Base-by-base conservation (phyloP, 2,888 invertebrate genomes). In the Leptogaster cylindrica region DNA sequence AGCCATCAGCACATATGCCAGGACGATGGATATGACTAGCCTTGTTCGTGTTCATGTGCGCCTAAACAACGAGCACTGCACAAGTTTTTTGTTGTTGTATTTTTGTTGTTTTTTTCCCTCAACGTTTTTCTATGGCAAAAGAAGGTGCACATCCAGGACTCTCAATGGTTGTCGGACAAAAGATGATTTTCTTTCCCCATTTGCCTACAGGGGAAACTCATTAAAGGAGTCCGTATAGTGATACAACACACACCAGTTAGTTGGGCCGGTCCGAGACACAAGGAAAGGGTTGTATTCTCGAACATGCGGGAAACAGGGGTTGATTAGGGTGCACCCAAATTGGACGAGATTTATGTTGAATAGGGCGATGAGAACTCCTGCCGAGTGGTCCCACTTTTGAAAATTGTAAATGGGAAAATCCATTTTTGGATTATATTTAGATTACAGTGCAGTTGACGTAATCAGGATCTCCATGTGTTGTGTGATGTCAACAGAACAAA, bases 301-400 rank as follows among this genome's bases (percentile, higher is more conserved):
- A 18, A 6, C 10, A 41, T 18, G 16, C 6, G 16, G 10, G 18
- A 41, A n/a, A n/a, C n/a, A 41, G 41, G 41, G 41, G 41, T 18
- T 41, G 41, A 41, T 41, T 41, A 41, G 41, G 41, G 41, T 41
- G 41, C 41, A 41, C 1, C 41, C 18, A 41, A 16, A 41, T 41
- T 41, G 41, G 16, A 3, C 6, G 41, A 41, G 14, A 41, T 41
- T 41, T 41, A 41, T 41, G 41, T n/a, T 41, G 41, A 41, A 41
- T 41, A 18, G 41, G 41, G 41, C 18, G 41, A 41, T 18, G 41
- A 41, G 18, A 18, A 18, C 41, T 16, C 16, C 39, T 39, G 10
- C 8, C 5, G 10, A 7, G 3, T 7, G 39, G 12, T 1, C 4
- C 4, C 39, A 5, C 12, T 39, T 4, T 7, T 41, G n/a, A n/a